Evolutionary conservation across 2,888 invertebrate genomes (phyloP).

Genomic region (Lasioglossum vierecki): DNA sequence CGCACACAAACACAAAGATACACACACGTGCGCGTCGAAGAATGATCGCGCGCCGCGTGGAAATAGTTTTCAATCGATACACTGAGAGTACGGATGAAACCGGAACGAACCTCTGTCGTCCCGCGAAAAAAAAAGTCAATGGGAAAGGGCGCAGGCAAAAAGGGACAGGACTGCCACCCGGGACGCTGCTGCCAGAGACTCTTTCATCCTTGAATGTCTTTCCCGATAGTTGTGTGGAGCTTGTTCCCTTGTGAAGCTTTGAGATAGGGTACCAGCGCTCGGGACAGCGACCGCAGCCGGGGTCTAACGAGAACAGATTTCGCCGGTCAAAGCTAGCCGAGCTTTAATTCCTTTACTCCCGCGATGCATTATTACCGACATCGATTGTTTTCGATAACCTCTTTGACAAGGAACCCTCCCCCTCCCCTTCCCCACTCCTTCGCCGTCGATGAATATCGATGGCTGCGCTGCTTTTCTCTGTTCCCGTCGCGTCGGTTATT

Average conservation of each 20-base stretch:
- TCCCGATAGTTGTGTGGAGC: constrained; percentile 42
- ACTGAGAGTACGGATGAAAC: constrained; percentile 6
- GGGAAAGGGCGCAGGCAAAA: constrained; percentile 1
- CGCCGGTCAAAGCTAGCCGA: constrained; percentile 11
- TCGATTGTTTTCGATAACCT: constrained; percentile 10
- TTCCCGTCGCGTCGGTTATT: not conserved
- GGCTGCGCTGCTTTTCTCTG: not conserved
- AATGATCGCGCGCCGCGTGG: constrained; percentile 30
- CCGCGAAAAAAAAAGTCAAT: constrained; percentile 8
- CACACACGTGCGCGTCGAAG: not conserved
- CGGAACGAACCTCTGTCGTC: constrained; percentile 24
- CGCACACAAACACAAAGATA: not conserved
- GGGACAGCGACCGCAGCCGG: not conserved
- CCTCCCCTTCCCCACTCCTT: not conserved
- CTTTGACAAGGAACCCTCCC: not conserved
- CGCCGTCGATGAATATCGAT: constrained; percentile 30
- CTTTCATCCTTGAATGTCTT: constrained; percentile 46
- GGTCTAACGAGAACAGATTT: constrained; percentile 6
- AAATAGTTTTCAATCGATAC: constrained; percentile 52
- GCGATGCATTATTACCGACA: constrained; percentile 1
- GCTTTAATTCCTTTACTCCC: constrained; percentile 11
- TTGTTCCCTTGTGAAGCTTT: constrained; percentile 25
- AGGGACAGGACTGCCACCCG: not conserved
- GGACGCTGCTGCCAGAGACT: not conserved
- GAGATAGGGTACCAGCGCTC: constrained; percentile 15